A percentile compares a stretch with the other conserved stretches of the same genome.
Evolutionary conservation across 2,113 vertebrate species (phyloP).

Genomic region (Calidris pugnax): DNA sequence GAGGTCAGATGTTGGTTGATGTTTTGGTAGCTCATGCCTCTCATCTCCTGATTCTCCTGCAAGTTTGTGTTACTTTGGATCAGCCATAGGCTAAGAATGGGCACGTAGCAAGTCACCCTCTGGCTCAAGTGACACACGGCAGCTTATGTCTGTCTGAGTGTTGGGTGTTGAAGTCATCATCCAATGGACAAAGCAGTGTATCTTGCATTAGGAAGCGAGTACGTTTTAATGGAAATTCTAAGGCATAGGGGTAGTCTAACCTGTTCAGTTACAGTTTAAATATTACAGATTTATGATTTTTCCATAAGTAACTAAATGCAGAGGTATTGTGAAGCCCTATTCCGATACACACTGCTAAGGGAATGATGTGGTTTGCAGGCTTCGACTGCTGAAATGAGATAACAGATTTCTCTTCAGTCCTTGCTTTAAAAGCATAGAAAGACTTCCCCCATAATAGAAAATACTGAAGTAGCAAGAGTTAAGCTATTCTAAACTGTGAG

Average conservation of each 20-base stretch:
- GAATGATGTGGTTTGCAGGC: neutral
- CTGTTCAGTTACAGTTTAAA: neutral
- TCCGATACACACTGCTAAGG: neutral
- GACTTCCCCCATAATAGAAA: neutral
- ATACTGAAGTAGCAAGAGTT: neutral
- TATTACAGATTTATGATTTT: neutral
- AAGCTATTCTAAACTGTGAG: neutral
- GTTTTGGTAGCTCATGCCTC: neutral
- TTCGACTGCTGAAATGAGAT: neutral
- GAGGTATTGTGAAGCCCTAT: neutral
- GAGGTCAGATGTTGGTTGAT: neutral
- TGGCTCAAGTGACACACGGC: neutral
- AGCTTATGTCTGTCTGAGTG: neutral
- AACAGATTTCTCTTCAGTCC: neutral
- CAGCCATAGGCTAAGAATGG: neutral
- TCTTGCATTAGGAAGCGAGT: neutral
- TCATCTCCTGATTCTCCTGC: neutral
- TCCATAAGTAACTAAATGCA: neutral
- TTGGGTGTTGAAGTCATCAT: neutral
- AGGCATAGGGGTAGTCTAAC: too few relatives aligned
- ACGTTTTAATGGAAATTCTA: neutral
- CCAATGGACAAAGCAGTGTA: neutral
- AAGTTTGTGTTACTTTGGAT: neutral
- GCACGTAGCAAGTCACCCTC: neutral
- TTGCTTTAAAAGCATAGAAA: neutral